phyloP scores from a whole-genome alignment of 2,888 invertebrate genomes.

The Mayetiola destructor region DNA sequence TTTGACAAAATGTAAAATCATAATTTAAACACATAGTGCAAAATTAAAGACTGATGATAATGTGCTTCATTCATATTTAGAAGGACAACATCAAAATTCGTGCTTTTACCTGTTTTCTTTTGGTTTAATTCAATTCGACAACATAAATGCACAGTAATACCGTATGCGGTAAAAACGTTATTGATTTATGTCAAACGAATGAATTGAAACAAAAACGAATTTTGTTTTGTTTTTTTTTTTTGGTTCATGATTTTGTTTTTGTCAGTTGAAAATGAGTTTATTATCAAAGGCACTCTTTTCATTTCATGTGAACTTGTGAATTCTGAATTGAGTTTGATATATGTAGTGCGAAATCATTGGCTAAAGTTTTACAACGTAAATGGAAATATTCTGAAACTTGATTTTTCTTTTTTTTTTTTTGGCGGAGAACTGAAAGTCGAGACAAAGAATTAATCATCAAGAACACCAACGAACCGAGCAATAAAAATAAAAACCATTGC shows the following conservation, averaged over 20 bases:
- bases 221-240: too few relatives aligned
- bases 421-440: too few relatives aligned
- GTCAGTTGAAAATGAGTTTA: background rate
- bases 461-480: too few relatives aligned
- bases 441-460: too few relatives aligned
- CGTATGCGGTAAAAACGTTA: conserved; percentile 7
- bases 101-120: too few relatives aligned
- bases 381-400: background rate
- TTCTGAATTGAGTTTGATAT: too few relatives aligned
- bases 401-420: background rate
- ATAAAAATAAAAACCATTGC: too few relatives aligned
- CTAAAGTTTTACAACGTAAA: background rate
- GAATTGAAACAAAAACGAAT: background rate
- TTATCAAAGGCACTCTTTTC: background rate
- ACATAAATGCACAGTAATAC: conserved; percentile 1
- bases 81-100: too few relatives aligned
- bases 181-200: conserved; percentile 12
- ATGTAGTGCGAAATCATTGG: background rate
- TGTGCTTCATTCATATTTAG: too few relatives aligned
- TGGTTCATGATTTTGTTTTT: conserved; percentile 3
- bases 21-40: background rate
- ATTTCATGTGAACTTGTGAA: too few relatives aligned
- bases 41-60: conserved; percentile 11
- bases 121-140: background rate
- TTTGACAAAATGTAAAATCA: background rate